Conservation (phyloP, 1,140 invertebrate species). For the Papilio xuthus region DNA sequence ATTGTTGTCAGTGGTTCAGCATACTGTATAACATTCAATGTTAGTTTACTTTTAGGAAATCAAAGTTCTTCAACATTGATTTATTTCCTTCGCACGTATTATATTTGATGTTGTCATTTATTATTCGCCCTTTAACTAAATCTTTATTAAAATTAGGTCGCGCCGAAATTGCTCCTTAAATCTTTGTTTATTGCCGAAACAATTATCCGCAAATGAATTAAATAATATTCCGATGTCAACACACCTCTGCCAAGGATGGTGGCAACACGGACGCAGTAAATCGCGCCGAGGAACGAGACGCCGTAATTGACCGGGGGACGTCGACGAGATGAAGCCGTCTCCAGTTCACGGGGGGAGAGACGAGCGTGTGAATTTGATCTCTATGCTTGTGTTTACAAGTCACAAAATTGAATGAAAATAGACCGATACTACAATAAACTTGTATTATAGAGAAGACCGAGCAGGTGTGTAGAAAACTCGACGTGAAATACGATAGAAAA, state of each 20-base stretch:
- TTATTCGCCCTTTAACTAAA: background rate
- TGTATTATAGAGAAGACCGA: background rate
- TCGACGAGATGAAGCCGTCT: constrained; percentile 57
- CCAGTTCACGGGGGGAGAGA: constrained; percentile 27
- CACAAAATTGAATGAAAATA: background rate
- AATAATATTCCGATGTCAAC: background rate
- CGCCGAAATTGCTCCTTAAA: background rate
- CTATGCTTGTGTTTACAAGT: background rate
- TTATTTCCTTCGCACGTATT: too few species aligned
- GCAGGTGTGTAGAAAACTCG: background rate
- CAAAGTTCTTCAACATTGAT: too few species aligned
- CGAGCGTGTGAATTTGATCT: background rate
- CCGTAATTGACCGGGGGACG: constrained; percentile 57
- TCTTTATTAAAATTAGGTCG: background rate
- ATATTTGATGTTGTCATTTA: background rate
- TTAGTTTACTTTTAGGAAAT: too few species aligned
- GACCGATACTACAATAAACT: background rate
- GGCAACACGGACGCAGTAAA: constrained; percentile 54
- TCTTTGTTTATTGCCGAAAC: constrained; percentile 17
- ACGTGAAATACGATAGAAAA: constrained; percentile 7
- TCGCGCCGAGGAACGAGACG: constrained; percentile 52
- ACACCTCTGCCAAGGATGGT: background rate
- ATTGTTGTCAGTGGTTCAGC: background rate
- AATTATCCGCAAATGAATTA: constrained; percentile 26
- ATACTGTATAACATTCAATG: too few species aligned